These are phyloP conservation scores for Bubalus kerabau DNA, from an alignment of 2,113 vertebrate genomes.

Conservation along the genomic window DNA sequence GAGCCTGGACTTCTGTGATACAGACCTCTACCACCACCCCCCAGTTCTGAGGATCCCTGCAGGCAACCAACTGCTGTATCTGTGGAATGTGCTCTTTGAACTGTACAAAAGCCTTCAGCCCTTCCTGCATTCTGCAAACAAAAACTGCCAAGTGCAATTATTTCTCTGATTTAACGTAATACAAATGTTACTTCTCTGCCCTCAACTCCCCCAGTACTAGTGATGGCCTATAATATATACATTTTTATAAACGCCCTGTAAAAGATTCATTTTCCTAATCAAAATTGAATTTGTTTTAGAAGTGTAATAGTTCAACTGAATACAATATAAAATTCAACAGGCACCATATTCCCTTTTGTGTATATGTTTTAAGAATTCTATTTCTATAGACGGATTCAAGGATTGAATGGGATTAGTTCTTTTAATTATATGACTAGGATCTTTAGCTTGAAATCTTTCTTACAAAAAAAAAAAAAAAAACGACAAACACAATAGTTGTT, in stretches of 20 bases:
- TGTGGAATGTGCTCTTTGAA: slow-evolving; percentile 97
- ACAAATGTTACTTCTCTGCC: slow-evolving; percentile 80
- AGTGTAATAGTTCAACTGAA: slow-evolving; percentile 52
- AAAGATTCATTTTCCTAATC: background rate
- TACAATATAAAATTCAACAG: slow-evolving; percentile 48
- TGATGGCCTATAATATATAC: slow-evolving; percentile 34
- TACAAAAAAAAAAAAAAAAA: background rate
- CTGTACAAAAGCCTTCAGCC: slow-evolving; percentile 92
- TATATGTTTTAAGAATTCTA: slow-evolving; percentile 54
- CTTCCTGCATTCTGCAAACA: slow-evolving; percentile 91
- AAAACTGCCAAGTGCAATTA: slow-evolving; percentile 94
- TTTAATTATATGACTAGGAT: slow-evolving; percentile 57
- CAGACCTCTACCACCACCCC: slow-evolving; percentile 64
- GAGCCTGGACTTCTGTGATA: slow-evolving; percentile 74
- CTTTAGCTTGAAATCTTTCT: slow-evolving; percentile 43
- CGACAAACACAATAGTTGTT: slow-evolving; percentile 42
- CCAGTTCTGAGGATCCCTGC: slow-evolving; percentile 92
- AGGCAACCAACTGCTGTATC: slow-evolving; percentile 90
- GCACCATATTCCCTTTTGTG: slow-evolving; percentile 49
- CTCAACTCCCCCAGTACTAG: slow-evolving; percentile 39
- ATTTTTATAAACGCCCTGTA: slow-evolving; percentile 36
- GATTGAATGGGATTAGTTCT: slow-evolving; percentile 45
- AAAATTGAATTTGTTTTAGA: slow-evolving; percentile 54
- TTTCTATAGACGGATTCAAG: slow-evolving; percentile 61
- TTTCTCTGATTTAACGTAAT: slow-evolving; percentile 88